Evolutionary conservation across 1,140 invertebrate genomes (phyloP).

Genomic region (Cotesia typhae): DNA sequence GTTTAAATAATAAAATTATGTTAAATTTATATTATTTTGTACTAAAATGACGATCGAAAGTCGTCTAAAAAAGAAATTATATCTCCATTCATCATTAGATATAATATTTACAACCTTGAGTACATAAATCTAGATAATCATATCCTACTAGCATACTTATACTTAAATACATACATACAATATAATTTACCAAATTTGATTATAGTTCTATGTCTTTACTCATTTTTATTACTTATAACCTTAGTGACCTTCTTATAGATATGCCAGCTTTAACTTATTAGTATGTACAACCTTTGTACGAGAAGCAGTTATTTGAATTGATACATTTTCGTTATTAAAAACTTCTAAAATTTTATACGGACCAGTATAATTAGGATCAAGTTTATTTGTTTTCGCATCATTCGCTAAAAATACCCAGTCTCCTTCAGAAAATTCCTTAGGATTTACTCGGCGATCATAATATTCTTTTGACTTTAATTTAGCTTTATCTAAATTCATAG

Average conservation of each 20-base stretch:
- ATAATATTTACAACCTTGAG: too few species aligned
- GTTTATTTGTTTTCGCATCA: conserved; percentile 24
- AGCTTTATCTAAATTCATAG: conserved; percentile 15
- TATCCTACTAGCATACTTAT: too few species aligned
- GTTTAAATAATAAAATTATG: too few species aligned
- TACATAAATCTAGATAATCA: too few species aligned
- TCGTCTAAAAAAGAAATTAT: too few species aligned
- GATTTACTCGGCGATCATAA: conserved; percentile 27
- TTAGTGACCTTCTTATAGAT: neutral
- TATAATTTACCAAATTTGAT: too few species aligned
- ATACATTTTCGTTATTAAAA: conserved; percentile 17
- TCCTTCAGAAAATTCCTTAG: conserved; percentile 12
- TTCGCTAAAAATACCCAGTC: conserved; percentile 28
- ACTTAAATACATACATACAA: too few species aligned
- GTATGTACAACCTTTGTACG: conserved; percentile 27
- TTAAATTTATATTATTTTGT: too few species aligned
- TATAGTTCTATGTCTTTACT: too few species aligned
- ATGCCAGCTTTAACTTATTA: conserved; percentile 28
- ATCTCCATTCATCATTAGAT: too few species aligned
- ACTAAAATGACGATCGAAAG: too few species aligned
- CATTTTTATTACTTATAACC: too few species aligned
- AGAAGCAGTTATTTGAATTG: conserved; percentile 8
- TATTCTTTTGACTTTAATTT: conserved; percentile 32
- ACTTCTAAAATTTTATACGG: conserved; percentile 20
- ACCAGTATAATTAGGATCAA: conserved; percentile 25